These are phyloP conservation scores for Oryzias celebensis DNA, from an alignment of 2,113 vertebrate genomes.

Conservation along the genomic window DNA sequence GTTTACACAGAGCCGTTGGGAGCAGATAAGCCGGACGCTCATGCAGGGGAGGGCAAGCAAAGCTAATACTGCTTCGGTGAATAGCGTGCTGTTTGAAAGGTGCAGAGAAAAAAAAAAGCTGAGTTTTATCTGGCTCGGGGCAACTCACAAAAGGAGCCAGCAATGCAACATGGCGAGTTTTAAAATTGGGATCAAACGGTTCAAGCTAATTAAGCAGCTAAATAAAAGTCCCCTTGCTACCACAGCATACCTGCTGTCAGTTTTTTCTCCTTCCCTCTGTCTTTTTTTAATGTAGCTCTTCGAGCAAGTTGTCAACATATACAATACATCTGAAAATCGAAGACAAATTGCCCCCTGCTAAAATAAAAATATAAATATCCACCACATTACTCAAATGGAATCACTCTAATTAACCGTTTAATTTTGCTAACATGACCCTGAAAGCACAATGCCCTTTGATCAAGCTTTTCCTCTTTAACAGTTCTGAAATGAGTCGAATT, in stretches of 20 bases:
- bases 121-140: constrained; percentile 69
- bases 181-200: constrained; percentile 82
- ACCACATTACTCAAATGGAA: constrained; percentile 54
- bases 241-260: constrained; percentile 46
- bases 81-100: constrained; percentile 62
- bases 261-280: constrained; percentile 20
- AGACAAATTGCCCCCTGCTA: constrained; percentile 49
- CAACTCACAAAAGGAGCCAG: constrained; percentile 68
- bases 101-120: constrained; percentile 45
- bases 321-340: constrained; percentile 33
- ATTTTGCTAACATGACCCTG: constrained; percentile 36
- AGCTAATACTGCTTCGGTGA: constrained; percentile 41
- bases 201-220: constrained; percentile 80
- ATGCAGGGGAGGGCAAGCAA: constrained; percentile 18
- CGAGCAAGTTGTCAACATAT: constrained; percentile 24
- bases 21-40: constrained; percentile 58
- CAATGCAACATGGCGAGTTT: constrained; percentile 67
- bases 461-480: constrained; percentile 43
- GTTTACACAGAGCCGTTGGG: constrained; percentile 59
- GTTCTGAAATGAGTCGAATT: constrained; percentile 72
- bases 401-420: constrained; percentile 55
- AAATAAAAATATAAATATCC: constrained; percentile 48
- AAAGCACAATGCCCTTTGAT: constrained; percentile 50
- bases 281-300: constrained; percentile 22
- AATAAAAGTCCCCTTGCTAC: constrained; percentile 70